Conservation (phyloP, 2,888 invertebrate species). For the Cetonia aurata region DNA sequence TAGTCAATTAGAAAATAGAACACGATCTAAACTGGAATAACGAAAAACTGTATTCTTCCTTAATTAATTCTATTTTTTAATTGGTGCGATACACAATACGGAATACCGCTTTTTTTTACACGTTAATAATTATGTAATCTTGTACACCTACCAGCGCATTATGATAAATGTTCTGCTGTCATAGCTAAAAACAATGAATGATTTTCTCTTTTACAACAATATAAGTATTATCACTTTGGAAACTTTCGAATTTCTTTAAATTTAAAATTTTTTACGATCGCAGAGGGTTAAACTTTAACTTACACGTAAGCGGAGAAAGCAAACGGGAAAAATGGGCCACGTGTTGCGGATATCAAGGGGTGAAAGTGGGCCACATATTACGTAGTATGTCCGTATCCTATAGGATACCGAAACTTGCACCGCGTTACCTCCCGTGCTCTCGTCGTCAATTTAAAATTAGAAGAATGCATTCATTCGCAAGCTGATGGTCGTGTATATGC, state of each 20-base stretch:
- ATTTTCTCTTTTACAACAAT: too few species aligned
- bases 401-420: conserved; percentile 14
- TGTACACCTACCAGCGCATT: not conserved
- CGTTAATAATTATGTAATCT: too few species aligned
- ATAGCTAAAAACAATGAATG: conserved; percentile 31
- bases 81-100: not conserved
- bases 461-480: conserved; percentile 41
- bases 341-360: conserved; percentile 32
- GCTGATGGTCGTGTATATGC: conserved; percentile 51
- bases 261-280: not conserved
- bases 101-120: too few species aligned
- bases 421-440: not conserved
- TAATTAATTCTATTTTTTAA: conserved; percentile 32
- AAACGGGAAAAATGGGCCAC: conserved; percentile 20
- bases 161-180: conserved; percentile 32
- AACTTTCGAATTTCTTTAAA: conserved; percentile 24
- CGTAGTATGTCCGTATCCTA: not conserved
- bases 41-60: conserved; percentile 13
- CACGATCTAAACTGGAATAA: not conserved
- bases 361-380: conserved; percentile 40
- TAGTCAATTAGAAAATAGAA: conserved; percentile 37
- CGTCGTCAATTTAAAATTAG: too few species aligned
- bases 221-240: not conserved
- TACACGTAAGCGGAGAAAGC: conserved; percentile 36
- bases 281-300: not conserved